Conservation (phyloP, 2,113 vertebrate species). For the Phrynocephalus versicolor region DNA sequence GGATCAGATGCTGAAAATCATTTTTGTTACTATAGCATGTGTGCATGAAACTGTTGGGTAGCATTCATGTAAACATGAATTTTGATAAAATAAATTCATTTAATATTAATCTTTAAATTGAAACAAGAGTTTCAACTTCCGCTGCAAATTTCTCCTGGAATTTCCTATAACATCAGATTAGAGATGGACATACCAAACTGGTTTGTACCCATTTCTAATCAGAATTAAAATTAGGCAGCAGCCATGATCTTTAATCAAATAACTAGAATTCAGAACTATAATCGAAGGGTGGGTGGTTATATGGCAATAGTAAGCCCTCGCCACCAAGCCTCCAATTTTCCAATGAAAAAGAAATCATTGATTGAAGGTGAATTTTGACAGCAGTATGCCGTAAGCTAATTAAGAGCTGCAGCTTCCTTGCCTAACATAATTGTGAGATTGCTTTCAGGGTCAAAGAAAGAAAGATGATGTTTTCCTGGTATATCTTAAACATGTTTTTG, state of each 20-base stretch:
- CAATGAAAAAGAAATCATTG: background rate
- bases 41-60: background rate
- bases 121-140: background rate
- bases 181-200: too few species aligned
- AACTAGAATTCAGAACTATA: background rate
- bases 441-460: background rate
- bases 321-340: background rate
- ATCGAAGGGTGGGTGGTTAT: background rate
- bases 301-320: background rate
- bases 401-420: background rate
- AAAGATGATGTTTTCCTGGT: background rate
- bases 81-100: background rate
- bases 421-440: conserved; percentile 12
- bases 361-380: background rate
- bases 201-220: background rate
- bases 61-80: background rate
- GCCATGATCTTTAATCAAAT: background rate
- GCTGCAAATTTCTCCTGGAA: background rate
- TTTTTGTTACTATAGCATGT: background rate
- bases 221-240: background rate
- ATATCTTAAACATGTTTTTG: conserved; percentile 6
- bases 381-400: background rate
- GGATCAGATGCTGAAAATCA: background rate
- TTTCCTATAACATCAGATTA: background rate
- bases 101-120: background rate